These are phyloP conservation scores for Alligator mississippiensis DNA, from an alignment of 2,113 vertebrate species.

Conservation along the genomic window DNA sequence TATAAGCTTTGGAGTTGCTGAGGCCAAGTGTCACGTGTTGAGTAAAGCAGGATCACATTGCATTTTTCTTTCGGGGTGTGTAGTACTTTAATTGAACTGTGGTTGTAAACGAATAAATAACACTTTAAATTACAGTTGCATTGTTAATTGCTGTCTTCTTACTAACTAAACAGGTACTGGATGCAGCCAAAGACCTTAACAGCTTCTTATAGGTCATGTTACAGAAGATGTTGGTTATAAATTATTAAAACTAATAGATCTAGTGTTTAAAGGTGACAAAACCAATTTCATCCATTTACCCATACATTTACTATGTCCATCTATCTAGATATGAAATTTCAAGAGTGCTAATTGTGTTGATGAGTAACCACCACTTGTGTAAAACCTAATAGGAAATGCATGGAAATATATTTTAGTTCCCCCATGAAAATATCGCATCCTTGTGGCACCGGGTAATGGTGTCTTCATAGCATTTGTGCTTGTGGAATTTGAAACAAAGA, in stretches of 20 bases:
- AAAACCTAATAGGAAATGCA: neutral
- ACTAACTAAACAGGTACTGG: neutral
- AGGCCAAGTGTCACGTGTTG: neutral
- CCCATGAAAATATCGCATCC: slow-evolving; percentile 41
- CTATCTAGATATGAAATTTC: slow-evolving; percentile 30
- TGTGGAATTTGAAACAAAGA: slow-evolving; percentile 25
- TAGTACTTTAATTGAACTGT: neutral
- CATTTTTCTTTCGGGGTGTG: neutral
- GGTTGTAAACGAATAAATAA: neutral
- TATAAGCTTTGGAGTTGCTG: neutral
- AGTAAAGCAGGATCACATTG: neutral
- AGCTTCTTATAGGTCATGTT: neutral
- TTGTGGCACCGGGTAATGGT: neutral
- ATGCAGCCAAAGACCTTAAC: neutral
- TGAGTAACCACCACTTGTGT: slow-evolving; percentile 27
- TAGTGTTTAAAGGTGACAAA: slow-evolving; percentile 1
- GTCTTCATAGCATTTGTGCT: slow-evolving; percentile 34
- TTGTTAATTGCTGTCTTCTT: neutral
- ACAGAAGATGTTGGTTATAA: slow-evolving; percentile 10
- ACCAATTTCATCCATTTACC: neutral
- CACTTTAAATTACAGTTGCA: neutral
- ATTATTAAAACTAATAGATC: neutral
- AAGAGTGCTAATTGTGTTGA: slow-evolving; percentile 7
- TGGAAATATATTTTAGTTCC: neutral
- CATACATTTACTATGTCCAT: slow-evolving; percentile 30